These are phyloP conservation scores for Pogonomyrmex barbatus DNA, from an alignment of 1,140 invertebrate genomes.

Conservation along the genomic window DNA sequence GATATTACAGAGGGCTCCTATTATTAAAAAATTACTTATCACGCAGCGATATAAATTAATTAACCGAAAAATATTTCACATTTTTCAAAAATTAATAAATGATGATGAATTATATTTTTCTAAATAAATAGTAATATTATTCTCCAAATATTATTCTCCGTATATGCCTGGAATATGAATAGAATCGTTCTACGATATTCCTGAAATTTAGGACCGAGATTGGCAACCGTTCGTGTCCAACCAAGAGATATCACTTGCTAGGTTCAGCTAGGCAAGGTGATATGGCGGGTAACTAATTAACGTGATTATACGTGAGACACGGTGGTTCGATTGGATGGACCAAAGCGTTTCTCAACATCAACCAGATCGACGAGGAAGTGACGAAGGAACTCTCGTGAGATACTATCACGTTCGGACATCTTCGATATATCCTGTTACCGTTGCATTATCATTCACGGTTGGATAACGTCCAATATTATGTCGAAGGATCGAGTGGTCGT, in stretches of 20 bases:
- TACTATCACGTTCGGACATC: constrained; percentile 47
- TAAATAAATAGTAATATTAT: neutral
- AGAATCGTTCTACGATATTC: constrained; percentile 11
- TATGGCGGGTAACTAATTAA: constrained; percentile 68
- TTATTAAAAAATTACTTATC: constrained; percentile 12
- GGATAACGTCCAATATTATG: constrained; percentile 15
- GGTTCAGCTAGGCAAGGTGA: constrained; percentile 58
- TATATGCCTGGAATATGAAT: neutral
- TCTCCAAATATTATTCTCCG: neutral
- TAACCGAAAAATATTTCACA: neutral
- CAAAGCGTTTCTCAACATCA: constrained; percentile 52
- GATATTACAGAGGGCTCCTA: neutral
- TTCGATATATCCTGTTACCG: constrained; percentile 32
- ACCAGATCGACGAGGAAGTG: constrained; percentile 17
- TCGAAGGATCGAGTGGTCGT: neutral
- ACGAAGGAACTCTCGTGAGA: constrained; percentile 33
- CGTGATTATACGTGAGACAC: constrained; percentile 68
- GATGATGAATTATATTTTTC: neutral
- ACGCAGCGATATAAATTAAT: neutral
- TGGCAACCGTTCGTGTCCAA: constrained; percentile 38
- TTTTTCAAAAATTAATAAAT: neutral
- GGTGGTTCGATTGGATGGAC: constrained; percentile 64
- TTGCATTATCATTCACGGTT: constrained; percentile 27
- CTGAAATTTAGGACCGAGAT: constrained; percentile 32
- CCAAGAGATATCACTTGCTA: constrained; percentile 59